Conservation (phyloP, 1,140 invertebrate species). For the Drosophila littoralis region DNA sequence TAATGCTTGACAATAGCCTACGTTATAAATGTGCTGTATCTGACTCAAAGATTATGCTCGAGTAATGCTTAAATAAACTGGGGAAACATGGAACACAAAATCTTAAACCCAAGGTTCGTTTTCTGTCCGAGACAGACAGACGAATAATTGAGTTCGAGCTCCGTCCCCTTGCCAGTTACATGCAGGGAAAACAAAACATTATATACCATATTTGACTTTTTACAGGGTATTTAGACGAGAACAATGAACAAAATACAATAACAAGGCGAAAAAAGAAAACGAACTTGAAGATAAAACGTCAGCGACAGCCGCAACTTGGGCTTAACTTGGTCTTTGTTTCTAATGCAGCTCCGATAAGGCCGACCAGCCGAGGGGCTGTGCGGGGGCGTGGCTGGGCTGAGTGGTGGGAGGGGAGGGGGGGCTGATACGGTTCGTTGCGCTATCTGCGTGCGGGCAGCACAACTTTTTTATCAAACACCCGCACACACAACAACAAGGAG, state of each 20-base stretch:
- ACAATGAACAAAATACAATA: conserved; percentile 8
- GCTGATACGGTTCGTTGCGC: neutral
- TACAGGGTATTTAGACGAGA: conserved; percentile 5
- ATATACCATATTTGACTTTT: neutral
- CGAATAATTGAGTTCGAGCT: too few species aligned
- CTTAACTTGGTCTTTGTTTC: conserved; percentile 53
- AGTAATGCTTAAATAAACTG: too few species aligned
- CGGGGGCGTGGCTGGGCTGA: neutral
- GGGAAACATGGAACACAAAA: too few species aligned
- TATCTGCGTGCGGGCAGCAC: conserved; percentile 48
- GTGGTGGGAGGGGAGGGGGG: neutral
- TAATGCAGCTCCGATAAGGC: conserved; percentile 52
- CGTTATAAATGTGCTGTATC: too few species aligned
- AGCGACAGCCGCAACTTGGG: conserved; percentile 48
- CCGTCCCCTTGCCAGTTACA: too few species aligned
- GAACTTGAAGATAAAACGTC: conserved; percentile 49
- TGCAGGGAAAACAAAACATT: neutral
- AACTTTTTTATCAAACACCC: conserved; percentile 51
- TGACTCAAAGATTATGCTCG: too few species aligned
- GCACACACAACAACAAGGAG: conserved; percentile 7
- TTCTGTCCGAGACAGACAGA: too few species aligned
- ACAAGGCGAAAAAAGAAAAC: conserved; percentile 4
- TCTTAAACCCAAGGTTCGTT: too few species aligned
- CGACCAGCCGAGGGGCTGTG: neutral
- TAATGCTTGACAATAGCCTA: too few species aligned